A percentile compares a stretch with the other conserved stretches of the same genome.
phyloP scores from a whole-genome alignment of 2,113 vertebrate genomes.

The Castor canadensis region DNA sequence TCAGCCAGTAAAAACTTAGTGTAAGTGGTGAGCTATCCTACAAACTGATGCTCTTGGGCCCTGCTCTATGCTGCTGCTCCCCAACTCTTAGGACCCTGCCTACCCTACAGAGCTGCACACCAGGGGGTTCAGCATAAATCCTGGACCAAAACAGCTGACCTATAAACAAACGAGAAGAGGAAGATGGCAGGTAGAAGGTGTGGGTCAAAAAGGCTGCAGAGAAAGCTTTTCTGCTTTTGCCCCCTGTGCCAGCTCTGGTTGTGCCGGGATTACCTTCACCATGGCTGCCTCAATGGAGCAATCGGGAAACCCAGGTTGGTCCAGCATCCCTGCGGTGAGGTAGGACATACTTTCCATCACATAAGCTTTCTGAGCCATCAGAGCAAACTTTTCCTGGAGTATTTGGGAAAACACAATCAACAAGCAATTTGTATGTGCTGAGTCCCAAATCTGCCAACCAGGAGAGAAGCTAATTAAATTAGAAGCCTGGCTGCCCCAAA shows the following conservation, averaged over 20 bases:
- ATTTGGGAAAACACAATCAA: not conserved
- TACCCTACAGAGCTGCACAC: accelerated
- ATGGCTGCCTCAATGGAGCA: conserved; percentile 97
- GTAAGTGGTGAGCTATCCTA: no score
- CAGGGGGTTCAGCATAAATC: accelerated
- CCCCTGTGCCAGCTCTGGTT: accelerated
- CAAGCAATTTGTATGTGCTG: not conserved
- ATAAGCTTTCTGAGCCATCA: conserved; percentile 93
- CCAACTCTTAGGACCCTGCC: accelerated
- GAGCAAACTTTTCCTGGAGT: conserved; percentile 93
- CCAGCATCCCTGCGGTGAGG: conserved; percentile 97
- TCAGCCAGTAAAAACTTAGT: not conserved
- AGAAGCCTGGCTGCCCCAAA: not conserved
- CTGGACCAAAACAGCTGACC: not conserved
- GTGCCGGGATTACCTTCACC: conserved; percentile 90
- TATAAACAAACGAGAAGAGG: not conserved
- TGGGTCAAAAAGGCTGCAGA: conserved; percentile 88
- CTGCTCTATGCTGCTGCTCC: not conserved
- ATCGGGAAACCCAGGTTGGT: conserved; percentile 92
- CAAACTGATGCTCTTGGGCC: not conserved
- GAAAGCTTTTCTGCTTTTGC: accelerated
- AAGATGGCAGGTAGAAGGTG: accelerated
- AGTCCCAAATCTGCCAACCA: not conserved
- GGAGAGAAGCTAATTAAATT: not conserved
- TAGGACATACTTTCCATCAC: conserved; percentile 99